These are phyloP conservation scores for Acleris cristana DNA, from an alignment of 2,888 invertebrate species.

Conservation along the genomic window DNA sequence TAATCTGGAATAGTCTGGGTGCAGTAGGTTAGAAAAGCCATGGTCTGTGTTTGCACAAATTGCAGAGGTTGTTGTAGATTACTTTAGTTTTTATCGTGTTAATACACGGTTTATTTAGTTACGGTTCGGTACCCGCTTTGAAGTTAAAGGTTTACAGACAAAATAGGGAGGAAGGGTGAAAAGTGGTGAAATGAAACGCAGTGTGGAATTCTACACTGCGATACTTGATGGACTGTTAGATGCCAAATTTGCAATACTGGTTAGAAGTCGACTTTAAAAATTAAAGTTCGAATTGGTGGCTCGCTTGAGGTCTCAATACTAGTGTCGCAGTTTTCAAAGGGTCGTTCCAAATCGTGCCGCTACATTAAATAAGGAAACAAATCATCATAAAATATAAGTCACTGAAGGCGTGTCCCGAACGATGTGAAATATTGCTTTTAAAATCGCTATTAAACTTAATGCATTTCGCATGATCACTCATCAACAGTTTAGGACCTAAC, in stretches of 20 bases:
- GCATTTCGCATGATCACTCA: conserved; percentile 79
- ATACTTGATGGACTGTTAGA: no score
- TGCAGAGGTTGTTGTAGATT: no score
- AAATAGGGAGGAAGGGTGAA: no score
- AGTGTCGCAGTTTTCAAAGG: conserved; percentile 58
- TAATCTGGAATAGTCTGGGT: neutral
- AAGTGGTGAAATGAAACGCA: no score
- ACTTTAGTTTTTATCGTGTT: no score
- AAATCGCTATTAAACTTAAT: conserved; percentile 80
- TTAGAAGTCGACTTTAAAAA: neutral
- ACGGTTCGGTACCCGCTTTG: no score
- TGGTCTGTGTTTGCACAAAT: no score
- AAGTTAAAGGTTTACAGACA: no score
- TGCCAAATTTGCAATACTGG: no score
- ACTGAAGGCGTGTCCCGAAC: conserved; percentile 72
- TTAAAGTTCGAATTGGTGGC: neutral
- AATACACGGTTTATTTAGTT: no score
- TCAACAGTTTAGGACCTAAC: conserved; percentile 82
- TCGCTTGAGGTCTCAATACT: conserved; percentile 53
- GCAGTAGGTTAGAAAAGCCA: no score
- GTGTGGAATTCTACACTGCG: no score
- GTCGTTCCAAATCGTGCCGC: conserved; percentile 51
- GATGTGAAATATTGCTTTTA: conserved; percentile 81
- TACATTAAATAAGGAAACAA: conserved; percentile 75
- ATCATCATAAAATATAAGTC: conserved; percentile 80